Base-by-base conservation (phyloP, 2,113 vertebrate species). In the Silurus asotus region DNA sequence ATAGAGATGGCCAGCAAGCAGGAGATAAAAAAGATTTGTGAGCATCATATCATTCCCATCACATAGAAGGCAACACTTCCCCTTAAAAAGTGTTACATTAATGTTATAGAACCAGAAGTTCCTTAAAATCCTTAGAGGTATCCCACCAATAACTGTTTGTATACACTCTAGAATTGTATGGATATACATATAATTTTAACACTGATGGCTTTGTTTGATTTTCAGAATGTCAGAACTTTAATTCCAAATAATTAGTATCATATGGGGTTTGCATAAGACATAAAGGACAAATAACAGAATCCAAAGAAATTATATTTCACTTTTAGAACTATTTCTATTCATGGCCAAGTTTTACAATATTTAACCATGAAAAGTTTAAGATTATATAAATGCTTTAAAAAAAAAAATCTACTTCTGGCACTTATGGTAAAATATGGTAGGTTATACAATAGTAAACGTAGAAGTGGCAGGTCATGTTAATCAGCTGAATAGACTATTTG, bases 21-120 rank as follows among this genome's bases (percentile, higher is more conserved):
- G 28, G 49, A 72, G 64, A 51, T 81, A 70, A 15, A 20, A 72
- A 20, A 86, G 81, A 51, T 65, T 77, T n/a, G 55, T 70, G 55
- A 82, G 11, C 49, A 55, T 53, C 28, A 55, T 25, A 19, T 19
- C 49, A 84, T 72, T 72, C 14, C n/a, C 10, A 19, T 72, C 45
- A 49, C 69, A 72, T 17, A 49, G 37, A 72, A 72, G 37, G 2
- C 5, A 69, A 69, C 13, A 69, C 17, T 72, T 70, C 28, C 8
- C 15, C 14, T 10, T 19, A 48, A 19, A 45, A 17, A 2, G 55
- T 19, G 28, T 25, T 25, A 25, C 10, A 25, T 25, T 28, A 69
- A 14, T 13, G 25, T 11, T 17, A 70, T 6, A 45, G 14, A 70
- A 70, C 8, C 4, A 70, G 67, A 70, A 17, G 0, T 7, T 37